Evolutionary conservation across 2,113 vertebrate genomes (phyloP).

Genomic region (Nansenia antarctica): DNA sequence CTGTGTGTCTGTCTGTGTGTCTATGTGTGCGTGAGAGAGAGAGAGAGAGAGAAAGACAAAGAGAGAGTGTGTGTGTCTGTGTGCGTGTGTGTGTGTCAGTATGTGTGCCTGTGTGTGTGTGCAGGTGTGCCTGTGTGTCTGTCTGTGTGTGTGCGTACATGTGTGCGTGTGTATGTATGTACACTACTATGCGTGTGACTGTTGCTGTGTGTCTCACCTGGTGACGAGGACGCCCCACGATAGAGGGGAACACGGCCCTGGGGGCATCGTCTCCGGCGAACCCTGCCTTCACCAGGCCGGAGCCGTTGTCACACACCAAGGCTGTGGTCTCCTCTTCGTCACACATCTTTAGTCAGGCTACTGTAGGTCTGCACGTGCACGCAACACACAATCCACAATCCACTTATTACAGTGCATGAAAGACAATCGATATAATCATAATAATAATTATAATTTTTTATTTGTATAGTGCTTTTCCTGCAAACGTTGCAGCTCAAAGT

Average conservation of each 20-base stretch:
- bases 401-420: background rate
- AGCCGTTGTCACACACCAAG: conserved; percentile 53
- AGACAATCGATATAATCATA: too few species aligned
- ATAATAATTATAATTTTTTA: too few species aligned
- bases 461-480: too few species aligned
- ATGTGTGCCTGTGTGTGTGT: too few species aligned
- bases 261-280: conserved; percentile 53
- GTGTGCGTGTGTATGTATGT: background rate
- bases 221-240: conserved; percentile 50
- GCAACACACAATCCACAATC: background rate
- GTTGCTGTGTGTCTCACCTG: conserved; percentile 37
- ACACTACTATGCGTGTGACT: too few species aligned
- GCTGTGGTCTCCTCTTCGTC: conserved; percentile 55
- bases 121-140: too few species aligned
- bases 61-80: background rate
- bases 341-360: conserved; percentile 40
- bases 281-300: conserved; percentile 54
- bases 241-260: conserved; percentile 51
- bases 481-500: too few species aligned
- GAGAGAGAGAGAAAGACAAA: too few species aligned
- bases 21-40: too few species aligned
- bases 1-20: too few species aligned
- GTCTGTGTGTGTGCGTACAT: background rate
- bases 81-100: too few species aligned
- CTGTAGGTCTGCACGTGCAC: conserved; percentile 6